phyloP scores from a whole-genome alignment of 2,113 vertebrate species.

The Plotosus lineatus region DNA sequence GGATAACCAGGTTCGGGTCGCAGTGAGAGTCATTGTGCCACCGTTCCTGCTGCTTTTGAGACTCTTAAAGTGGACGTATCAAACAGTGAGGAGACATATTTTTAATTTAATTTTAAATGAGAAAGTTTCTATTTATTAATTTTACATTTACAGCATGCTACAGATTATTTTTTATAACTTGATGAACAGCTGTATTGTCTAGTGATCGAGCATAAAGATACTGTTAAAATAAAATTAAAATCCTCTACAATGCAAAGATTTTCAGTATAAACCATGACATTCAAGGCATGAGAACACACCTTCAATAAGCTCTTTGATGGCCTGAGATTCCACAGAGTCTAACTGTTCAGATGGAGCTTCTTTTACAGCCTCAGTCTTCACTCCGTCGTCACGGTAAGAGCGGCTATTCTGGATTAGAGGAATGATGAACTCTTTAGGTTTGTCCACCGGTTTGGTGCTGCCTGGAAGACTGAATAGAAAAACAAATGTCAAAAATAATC shows the following conservation, averaged over 20 bases:
- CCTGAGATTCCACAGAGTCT: slow-evolving; percentile 79
- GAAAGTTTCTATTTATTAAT: background rate
- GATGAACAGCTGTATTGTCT: background rate
- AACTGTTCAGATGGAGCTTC: slow-evolving; percentile 14
- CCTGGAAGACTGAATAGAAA: background rate
- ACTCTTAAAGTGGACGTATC: slow-evolving; percentile 68
- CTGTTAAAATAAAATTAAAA: background rate
- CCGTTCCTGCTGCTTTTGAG: slow-evolving; percentile 77
- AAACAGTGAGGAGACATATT: background rate
- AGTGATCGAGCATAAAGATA: background rate
- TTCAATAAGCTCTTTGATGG: slow-evolving; percentile 86
- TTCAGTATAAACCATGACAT: background rate
- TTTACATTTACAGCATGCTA: background rate
- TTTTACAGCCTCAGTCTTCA: slow-evolving; percentile 32
- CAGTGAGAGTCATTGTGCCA: slow-evolving; percentile 72
- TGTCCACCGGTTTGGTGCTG: slow-evolving; percentile 75
- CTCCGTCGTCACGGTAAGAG: slow-evolving; percentile 65
- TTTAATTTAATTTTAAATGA: too few species aligned
- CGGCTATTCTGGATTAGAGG: slow-evolving; percentile 83
- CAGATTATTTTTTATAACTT: background rate
- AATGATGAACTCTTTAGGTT: slow-evolving; percentile 80
- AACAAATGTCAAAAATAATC: background rate
- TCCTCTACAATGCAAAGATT: too few species aligned
- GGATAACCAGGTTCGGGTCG: slow-evolving; percentile 74
- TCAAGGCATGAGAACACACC: slow-evolving; percentile 59